Evolutionary conservation across 2,113 vertebrate species (phyloP).

Genomic region (Pampusana beccarii): DNA sequence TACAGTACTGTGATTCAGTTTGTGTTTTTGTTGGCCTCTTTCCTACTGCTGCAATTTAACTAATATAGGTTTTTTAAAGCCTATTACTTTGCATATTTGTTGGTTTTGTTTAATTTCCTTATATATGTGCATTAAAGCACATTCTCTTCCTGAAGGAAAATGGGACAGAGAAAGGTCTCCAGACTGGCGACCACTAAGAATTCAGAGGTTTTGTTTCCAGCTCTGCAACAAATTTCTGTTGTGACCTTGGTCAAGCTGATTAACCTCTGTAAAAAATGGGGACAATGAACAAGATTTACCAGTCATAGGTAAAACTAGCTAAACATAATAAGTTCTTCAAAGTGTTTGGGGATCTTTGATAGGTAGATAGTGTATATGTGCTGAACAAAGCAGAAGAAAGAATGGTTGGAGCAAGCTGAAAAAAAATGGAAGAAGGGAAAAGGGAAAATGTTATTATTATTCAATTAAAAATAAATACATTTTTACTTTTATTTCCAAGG

Average conservation of each 20-base stretch:
- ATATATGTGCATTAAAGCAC: neutral
- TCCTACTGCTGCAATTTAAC: neutral
- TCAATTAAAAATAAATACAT: too few species aligned
- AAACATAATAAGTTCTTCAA: neutral
- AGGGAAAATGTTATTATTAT: too few species aligned
- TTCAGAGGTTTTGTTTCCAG: neutral
- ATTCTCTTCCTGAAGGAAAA: neutral
- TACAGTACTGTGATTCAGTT: neutral
- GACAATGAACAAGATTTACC: neutral
- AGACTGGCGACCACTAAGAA: neutral
- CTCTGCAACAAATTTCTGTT: neutral
- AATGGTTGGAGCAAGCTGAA: neutral
- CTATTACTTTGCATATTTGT: neutral
- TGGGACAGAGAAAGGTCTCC: neutral
- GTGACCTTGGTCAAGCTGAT: neutral
- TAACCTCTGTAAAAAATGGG: neutral
- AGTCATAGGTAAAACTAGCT: neutral
- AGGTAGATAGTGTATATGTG: neutral
- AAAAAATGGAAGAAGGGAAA: neutral
- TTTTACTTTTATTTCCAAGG: too few species aligned
- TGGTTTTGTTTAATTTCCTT: neutral
- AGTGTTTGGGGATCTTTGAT: neutral
- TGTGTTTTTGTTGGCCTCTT: slow-evolving; percentile 19
- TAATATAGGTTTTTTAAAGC: neutral
- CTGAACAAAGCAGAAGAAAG: neutral